Base-by-base conservation (phyloP, 2,888 invertebrate genomes). In the Dendrolimus houi region DNA sequence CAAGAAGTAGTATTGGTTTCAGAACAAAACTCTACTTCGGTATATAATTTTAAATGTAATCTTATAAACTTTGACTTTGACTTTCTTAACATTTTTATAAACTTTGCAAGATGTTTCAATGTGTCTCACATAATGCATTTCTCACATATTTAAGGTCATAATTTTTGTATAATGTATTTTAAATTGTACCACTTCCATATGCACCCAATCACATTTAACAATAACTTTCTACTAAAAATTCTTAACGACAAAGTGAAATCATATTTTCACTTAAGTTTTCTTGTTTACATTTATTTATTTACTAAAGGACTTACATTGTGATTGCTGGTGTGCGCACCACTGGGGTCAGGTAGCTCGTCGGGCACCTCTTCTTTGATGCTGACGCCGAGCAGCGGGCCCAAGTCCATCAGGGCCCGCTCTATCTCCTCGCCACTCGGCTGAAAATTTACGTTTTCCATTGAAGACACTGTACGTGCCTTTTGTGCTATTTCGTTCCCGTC, bases 381-480 rank as follows among this genome's bases (percentile, higher is more conserved):
- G 69, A 90, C 89, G 53, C 89, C 90, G 64, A 89, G 83, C 62
- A 89, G 83, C 61, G 89, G 88, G 56, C 81, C 85, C 60, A 91
- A 76, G 70, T 90, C 91, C 87, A 91, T 84, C 62, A 91, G 78
- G 59, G 88, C 89, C 59, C 85, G 82, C 76, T 91, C 90, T 58
- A 91, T 85, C 62, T 90, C 91, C 64, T 89, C 91, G 59, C 84
- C 86, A 62, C 83, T 80, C 63, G 81, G 71, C 64, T 83, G 79
- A 71, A 85, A 87, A 68, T 76, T 77, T 59, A 81, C 77, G 81
- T 79, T 85, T 67, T 89, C 89, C 90, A 90, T 89, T 68, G 29
- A 63, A 62, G 64, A 67, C 60, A 61, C 62, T 74, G 65, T 61
- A 61, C 58, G 62, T 60, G 59, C 60, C 62, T 64, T 67, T 68